phyloP scores from a whole-genome alignment of 2,113 vertebrate genomes.

The Origma solitaria region DNA sequence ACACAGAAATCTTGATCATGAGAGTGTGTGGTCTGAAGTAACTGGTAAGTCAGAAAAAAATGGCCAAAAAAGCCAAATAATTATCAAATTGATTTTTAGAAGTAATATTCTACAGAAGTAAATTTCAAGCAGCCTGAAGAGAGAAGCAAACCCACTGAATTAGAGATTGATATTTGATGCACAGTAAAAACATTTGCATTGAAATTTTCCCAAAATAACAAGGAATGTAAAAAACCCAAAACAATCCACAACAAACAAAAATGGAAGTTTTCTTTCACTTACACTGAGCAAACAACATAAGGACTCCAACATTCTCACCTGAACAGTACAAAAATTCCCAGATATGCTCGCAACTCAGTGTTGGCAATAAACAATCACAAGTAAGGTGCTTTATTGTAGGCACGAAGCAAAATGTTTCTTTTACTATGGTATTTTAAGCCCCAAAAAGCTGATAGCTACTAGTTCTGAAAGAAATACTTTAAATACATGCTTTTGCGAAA shows the following conservation, averaged over 20 bases:
- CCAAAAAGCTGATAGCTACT: neutral
- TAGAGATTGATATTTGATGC: neutral
- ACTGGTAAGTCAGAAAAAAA: neutral
- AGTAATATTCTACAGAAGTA: neutral
- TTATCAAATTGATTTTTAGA: neutral
- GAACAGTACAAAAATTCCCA: neutral
- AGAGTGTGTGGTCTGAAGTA: neutral
- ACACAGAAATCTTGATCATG: neutral
- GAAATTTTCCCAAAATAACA: neutral
- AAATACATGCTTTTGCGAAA: neutral
- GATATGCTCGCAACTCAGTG: neutral
- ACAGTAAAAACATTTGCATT: neutral
- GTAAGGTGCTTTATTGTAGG: neutral
- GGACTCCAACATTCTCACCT: neutral
- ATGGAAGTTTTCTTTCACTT: neutral
- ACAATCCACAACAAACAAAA: neutral
- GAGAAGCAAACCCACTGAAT: neutral
- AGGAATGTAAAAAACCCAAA: rapidly evolving
- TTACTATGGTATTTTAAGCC: neutral
- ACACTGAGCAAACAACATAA: neutral
- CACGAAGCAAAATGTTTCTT: neutral
- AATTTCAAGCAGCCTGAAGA: neutral
- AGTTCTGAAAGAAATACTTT: neutral
- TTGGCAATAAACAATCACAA: neutral
- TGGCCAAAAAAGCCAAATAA: neutral